Percentiles rank a stretch among this genome's conserved stretches.
Evolutionary conservation across 2,797 vertebrate genomes (phyloP).

Genomic region (Pempheris klunzingeri): DNA sequence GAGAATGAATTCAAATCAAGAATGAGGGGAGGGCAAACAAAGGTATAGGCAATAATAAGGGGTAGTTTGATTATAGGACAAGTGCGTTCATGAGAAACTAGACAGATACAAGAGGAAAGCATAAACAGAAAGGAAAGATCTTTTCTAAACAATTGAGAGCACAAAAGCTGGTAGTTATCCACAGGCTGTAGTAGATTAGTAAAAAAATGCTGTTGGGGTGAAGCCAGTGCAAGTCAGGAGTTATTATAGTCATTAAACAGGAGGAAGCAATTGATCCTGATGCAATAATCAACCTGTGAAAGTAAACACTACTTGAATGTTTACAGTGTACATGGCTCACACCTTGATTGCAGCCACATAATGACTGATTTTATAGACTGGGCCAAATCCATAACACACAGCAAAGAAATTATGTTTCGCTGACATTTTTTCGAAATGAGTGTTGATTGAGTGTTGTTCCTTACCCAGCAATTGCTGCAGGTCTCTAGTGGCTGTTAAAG

Average conservation of each 20-base stretch:
- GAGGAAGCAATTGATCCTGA: background rate
- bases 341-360: background rate
- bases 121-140: background rate
- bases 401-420: constrained; percentile 33
- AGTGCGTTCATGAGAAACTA: background rate
- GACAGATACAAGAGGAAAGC: background rate
- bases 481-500: constrained; percentile 4
- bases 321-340: constrained; percentile 2
- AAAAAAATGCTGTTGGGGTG: background rate
- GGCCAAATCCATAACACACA: background rate
- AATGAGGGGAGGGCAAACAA: background rate
- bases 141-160: background rate
- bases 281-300: background rate
- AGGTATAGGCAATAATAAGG: background rate
- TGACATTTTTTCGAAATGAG: constrained; percentile 29
- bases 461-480: constrained; percentile 4
- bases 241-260: background rate
- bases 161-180: background rate
- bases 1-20: background rate
- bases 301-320: background rate
- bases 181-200: background rate
- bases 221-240: background rate
- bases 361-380: constrained; percentile 7
- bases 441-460: constrained; percentile 32
- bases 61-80: background rate